A percentile compares a stretch with the other conserved stretches of the same genome.
Evolutionary conservation across 2,888 invertebrate species (phyloP).

Genomic region (Cephonodes hylas): DNA sequence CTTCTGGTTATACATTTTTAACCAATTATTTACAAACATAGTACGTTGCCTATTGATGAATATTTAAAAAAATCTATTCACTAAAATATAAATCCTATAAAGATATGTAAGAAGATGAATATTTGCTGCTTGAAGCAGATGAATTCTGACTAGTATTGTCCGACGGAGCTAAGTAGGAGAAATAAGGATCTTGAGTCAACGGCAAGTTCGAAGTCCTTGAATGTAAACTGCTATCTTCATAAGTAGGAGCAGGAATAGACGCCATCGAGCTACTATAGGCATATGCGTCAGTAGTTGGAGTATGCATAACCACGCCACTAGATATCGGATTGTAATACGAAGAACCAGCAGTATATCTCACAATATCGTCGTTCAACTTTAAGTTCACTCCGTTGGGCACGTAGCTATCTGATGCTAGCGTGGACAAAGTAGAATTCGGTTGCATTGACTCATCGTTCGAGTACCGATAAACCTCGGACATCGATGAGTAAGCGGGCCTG

Average conservation of each 20-base stretch:
- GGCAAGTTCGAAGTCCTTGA: slow-evolving; percentile 47
- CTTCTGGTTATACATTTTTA: no score
- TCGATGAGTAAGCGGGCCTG: slow-evolving; percentile 69
- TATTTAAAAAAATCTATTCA: no score
- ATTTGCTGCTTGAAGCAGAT: slow-evolving; percentile 52
- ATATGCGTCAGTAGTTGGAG: slow-evolving; percentile 56
- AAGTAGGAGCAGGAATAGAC: slow-evolving; percentile 52
- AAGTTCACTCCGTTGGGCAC: slow-evolving; percentile 69
- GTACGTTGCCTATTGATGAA: no score
- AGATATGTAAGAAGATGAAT: slow-evolving; percentile 63
- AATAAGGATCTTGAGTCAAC: slow-evolving; percentile 62
- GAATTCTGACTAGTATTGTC: slow-evolving; percentile 52
- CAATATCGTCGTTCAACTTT: slow-evolving; percentile 64
- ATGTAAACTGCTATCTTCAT: slow-evolving; percentile 58
- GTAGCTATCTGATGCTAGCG: slow-evolving; percentile 63
- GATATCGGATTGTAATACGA: slow-evolving; percentile 61
- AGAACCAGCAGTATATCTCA: slow-evolving; percentile 52
- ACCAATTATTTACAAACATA: no score
- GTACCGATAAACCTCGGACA: slow-evolving; percentile 72
- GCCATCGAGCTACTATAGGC: slow-evolving; percentile 50
- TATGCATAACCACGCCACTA: slow-evolving; percentile 54
- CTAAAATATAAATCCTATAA: slow-evolving; percentile 39
- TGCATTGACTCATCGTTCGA: slow-evolving; percentile 71
- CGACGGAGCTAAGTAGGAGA: slow-evolving; percentile 54
- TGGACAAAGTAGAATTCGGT: slow-evolving; percentile 57